Evolutionary conservation across 1,140 invertebrate genomes (phyloP).

Genomic region (Maniola jurtina): DNA sequence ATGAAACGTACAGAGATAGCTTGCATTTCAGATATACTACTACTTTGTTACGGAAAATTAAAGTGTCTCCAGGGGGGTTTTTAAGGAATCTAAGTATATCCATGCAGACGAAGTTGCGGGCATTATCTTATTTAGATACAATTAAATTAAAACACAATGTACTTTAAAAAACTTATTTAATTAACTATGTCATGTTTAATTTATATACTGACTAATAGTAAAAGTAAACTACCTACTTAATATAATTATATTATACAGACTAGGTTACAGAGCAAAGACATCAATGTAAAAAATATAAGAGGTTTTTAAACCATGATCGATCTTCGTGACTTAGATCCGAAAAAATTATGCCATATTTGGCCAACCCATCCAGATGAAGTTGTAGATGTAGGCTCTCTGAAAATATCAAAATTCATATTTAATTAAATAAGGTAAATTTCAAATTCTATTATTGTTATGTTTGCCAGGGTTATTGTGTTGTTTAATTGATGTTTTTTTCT

Average conservation of each 20-base stretch:
- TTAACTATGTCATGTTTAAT: conserved; percentile 2
- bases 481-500: too few relatives aligned
- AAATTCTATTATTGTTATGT: too few relatives aligned
- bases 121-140: too few relatives aligned
- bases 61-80: too few relatives aligned
- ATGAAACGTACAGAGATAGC: too few relatives aligned
- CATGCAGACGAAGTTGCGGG: too few relatives aligned
- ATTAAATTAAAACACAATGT: background rate
- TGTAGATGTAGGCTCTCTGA: conserved; percentile 55
- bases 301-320: background rate
- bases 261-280: background rate
- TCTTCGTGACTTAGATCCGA: conserved; percentile 33
- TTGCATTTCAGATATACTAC: too few relatives aligned
- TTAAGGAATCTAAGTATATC: too few relatives aligned
- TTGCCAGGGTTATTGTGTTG: too few relatives aligned
- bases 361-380: conserved; percentile 59
- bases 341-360: conserved; percentile 57
- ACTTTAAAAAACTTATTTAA: background rate
- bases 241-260: conserved; percentile 4
- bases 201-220: too few relatives aligned
- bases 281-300: background rate
- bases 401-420: conserved; percentile 30
- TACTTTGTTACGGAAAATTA: too few relatives aligned
- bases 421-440: background rate
- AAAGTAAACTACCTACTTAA: background rate